Evolutionary conservation across 2,797 vertebrate genomes (phyloP), one percentile per base, ranked within the genome.

Genomic region (Acanthurus tractus): DNA sequence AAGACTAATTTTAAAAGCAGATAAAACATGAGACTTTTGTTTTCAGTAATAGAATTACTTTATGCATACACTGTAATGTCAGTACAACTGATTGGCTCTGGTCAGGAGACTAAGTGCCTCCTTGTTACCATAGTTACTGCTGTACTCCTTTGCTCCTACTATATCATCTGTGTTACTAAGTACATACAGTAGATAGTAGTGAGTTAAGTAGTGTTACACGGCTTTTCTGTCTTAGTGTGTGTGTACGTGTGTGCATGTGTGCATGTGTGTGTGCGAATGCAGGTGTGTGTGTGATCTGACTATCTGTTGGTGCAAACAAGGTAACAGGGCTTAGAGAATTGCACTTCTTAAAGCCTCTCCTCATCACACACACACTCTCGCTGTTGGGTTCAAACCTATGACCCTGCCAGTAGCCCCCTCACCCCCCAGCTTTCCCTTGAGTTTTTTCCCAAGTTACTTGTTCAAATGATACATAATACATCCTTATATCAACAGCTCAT

Each of bases 291-390:
- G 40, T 58, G 53, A 45, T 45, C 4, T 14, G 40, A 52, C 63
- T 20, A 61, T 79, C 45, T 77, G 73, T 78, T 83, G 88, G 84
- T 93, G 94, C 93, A 94, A 91, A 94, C 93, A 94, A 93, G 90
- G 93, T 94, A 93, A 93, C 92, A 79, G 66, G 76, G 70, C 87
- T 87, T 89, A 76, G 78, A 92, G 87, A 88, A 83, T 91, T 90
- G 86, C 81, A 82, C 65, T 89, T 85, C 57, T 74, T 83, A 18
- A 80, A 78, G 80, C 73, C 76, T 86, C 59, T 86, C 64, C 79
- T 89, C 85, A 88, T 90, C 54, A 82, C 81, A 81, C 85, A 72
- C 81, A 81, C 83, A 82, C 74, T 55, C 68, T 75, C 79, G 65
- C 76, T 84, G 69, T 76, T 72, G 46, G 81, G 70, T 78, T 87